Base-by-base conservation (phyloP, 2,888 invertebrate species). In the Eupithecia pulchellata region DNA sequence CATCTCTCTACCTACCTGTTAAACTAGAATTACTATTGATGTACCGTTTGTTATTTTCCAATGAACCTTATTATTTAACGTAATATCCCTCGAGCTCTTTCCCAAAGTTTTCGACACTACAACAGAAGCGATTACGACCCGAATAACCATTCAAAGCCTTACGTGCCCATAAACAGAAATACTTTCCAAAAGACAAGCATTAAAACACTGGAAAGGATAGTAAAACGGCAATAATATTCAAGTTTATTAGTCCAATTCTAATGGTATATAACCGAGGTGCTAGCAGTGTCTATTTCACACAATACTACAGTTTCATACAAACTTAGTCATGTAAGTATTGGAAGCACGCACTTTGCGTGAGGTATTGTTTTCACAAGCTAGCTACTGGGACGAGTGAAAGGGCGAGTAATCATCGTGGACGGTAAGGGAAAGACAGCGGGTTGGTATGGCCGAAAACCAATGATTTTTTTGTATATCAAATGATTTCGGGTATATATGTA, bases 201-300 rank as follows among this genome's bases (percentile, higher is more conserved):
- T 69, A 73, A 72, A 73, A 70, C 73, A 73, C 73, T 73, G 73
- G 61, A 77, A 78, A 77, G 71, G 77, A 73, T 71, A 77, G 77
- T 78, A 78, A 78, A 78, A 75, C 69, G 73, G 74, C 75, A 77
- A 74, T 78, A 77, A 75, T 78, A 78, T 78, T 78, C 72, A 77
- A 77, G 78, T 78, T 78, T 77, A 78, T 78, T 78, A 78, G 77
- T 75, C 75, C 75, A 74, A 77, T 77, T 70, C 74, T 74, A 73
- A 78, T 76, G 77, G 77, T 77, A 78, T 77, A 78, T 71, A 74
- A 70, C 74, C 73, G 71, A 80, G 81, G 82, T 81, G 84, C 80
- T 84, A 80, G 79, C 77, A 73, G 79, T 82, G 80, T 87, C 85
- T 89, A 84, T 88, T 90, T 86, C 85, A 86, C 87, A 86, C 87